Percentiles rank a stretch among this genome's conserved stretches.
phyloP scores from a whole-genome alignment of 2,113 vertebrate species.

The Indri indri region DNA sequence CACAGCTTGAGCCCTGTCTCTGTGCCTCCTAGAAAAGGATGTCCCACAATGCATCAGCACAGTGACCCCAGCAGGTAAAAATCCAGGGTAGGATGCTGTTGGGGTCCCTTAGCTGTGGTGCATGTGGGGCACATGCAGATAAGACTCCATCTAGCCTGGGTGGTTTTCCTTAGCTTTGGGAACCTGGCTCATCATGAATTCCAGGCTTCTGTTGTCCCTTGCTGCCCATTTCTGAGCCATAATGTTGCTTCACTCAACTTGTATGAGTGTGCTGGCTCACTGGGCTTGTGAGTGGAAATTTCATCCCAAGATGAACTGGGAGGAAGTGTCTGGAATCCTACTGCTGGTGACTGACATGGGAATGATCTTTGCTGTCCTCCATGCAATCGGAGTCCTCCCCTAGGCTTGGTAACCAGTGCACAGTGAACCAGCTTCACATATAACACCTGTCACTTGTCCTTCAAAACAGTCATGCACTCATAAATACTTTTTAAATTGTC shows the following conservation, averaged over 20 bases:
- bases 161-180: background rate
- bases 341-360: background rate
- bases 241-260: background rate
- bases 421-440: too few species aligned
- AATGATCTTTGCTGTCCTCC: background rate
- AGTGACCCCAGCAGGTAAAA: background rate
- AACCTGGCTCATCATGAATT: background rate
- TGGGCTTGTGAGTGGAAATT: background rate
- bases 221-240: too few species aligned
- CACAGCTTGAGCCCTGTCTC: background rate
- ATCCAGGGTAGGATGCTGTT: background rate
- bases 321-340: background rate
- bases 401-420: background rate
- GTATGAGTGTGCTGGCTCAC: background rate
- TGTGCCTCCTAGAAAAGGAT: background rate
- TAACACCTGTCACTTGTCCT: background rate
- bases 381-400: background rate
- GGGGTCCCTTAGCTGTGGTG: background rate
- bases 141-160: background rate
- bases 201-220: background rate
- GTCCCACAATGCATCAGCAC: background rate
- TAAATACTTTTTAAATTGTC: background rate
- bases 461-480: background rate
- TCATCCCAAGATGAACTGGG: background rate
- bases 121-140: background rate